Conservation (phyloP, 1,140 invertebrate genomes). For the Drosophila tani region DNA sequence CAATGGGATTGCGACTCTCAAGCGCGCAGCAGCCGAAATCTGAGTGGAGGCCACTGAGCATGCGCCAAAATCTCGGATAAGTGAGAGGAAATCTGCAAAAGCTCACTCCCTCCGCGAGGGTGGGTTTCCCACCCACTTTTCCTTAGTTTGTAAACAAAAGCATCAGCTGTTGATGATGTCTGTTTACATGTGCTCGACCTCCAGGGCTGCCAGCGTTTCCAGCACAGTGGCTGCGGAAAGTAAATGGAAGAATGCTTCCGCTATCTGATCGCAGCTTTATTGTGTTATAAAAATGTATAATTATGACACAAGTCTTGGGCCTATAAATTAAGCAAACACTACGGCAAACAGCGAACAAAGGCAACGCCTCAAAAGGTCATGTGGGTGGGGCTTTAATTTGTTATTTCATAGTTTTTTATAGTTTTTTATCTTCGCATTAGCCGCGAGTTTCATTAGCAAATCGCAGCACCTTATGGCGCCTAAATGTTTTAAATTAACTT, state of each 20-base stretch:
- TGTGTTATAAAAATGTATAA: constrained; percentile 47
- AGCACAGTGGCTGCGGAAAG: constrained; percentile 61
- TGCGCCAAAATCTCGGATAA: constrained; percentile 46
- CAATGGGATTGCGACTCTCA: constrained; percentile 66
- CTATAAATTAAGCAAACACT: constrained; percentile 55
- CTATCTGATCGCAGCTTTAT: constrained; percentile 39
- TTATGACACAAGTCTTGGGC: constrained; percentile 58
- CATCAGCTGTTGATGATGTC: constrained; percentile 65
- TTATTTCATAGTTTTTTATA: constrained; percentile 28
- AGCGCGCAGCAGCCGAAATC: constrained; percentile 68
- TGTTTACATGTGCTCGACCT: constrained; percentile 54
- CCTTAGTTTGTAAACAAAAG: constrained; percentile 73
- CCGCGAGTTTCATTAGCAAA: constrained; percentile 52
- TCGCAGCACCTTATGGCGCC: constrained; percentile 58
- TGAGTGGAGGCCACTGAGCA: constrained; percentile 15
- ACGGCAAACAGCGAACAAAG: constrained; percentile 13
- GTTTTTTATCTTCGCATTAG: background rate
- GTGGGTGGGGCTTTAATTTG: constrained; percentile 47
- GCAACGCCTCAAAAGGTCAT: constrained; percentile 64
- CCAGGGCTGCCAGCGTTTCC: constrained; percentile 32
- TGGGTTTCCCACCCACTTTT: constrained; percentile 8
- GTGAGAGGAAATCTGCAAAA: constrained; percentile 24
- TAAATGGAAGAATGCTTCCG: constrained; percentile 42
- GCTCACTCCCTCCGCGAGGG: constrained; percentile 3
- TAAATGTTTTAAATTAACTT: constrained; percentile 47